These are phyloP conservation scores for Muraenolepis orangiensis DNA, from an alignment of 2,797 vertebrate genomes.

Conservation along the genomic window DNA sequence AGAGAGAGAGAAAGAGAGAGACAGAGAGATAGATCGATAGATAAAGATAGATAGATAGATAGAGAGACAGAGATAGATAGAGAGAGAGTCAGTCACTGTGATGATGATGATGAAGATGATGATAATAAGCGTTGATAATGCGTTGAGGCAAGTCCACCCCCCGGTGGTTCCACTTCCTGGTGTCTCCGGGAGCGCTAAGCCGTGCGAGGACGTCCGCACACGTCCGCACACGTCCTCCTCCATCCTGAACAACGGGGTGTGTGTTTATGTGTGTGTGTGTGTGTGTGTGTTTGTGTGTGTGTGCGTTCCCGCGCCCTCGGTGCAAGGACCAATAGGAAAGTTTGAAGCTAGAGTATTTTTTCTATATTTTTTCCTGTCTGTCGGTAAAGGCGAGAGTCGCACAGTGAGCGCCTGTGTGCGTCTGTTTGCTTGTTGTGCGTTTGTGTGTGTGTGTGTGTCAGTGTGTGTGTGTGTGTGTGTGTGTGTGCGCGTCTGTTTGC, in stretches of 20 bases:
- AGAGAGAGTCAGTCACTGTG: too few species aligned
- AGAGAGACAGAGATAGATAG: too few species aligned
- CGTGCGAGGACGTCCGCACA: neutral
- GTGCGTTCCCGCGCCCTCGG: too few species aligned
- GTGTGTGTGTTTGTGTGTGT: too few species aligned
- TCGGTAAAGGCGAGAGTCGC: neutral
- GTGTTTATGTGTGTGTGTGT: too few species aligned
- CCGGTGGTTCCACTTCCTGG: neutral
- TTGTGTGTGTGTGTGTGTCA: slow-evolving; percentile 3
- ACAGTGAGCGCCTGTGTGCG: neutral
- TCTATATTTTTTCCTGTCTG: neutral
- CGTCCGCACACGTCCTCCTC: too few species aligned
- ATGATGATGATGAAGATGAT: too few species aligned
- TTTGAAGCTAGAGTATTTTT: neutral
- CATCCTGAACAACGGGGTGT: too few species aligned
- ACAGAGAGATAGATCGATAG: neutral
- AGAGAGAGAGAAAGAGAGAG: too few species aligned
- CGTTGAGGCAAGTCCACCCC: neutral
- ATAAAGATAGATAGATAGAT: neutral
- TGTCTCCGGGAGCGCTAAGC: too few species aligned
- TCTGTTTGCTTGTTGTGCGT: neutral
- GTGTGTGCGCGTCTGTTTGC: neutral
- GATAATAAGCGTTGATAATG: neutral
- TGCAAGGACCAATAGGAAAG: neutral
- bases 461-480: neutral